Evolutionary conservation across 2,113 vertebrate genomes (phyloP), one percentile per base, ranked within the genome.

Genomic region (Paradoxurus hermaphroditus): DNA sequence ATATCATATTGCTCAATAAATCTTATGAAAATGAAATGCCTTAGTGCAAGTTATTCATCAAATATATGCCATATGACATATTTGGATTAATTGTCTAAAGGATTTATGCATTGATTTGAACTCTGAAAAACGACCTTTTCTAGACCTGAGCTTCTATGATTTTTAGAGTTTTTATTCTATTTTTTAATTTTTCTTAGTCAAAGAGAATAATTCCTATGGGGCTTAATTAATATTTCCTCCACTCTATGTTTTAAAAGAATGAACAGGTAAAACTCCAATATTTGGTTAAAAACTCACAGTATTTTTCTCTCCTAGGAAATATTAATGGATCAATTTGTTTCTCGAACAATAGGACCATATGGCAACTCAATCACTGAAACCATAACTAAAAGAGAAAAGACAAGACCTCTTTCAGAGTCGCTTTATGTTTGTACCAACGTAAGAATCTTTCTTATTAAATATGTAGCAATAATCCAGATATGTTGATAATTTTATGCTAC

Each of bases 361-460:
- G n/a, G 73, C 21, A 36, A 79, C 29, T 53, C 29, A 34, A 86
- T n/a, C 29, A 39, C 0, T 82, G 49, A 62, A 88, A 91, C 68
- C 15, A 36, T 53, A 92, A 85, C 1, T 84, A 82, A 75, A 39
- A 83, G 25, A 90, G 39, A 70, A 86, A 86, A 95, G 44, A 92
- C 72, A 96, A 94, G 91, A 18, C 49, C 96, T 92, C 46, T 73
- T 88, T 84, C 75, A 93, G 62, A 46, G 34, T 75, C 39, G 41
- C 46, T 84, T 75, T 41, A 41, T 34, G 21, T 65, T 90, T 86
- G 31, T 70, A n/a, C 41, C 23, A 44, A 70, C 8, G 19, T 36
- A 31, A 53, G 31, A 53, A 36, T n/a, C 23, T 25, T 92, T 56
- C 67, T 91, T 44, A 25, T 56, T 70, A 90, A 89, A 65, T 41